phyloP scores from a whole-genome alignment of 2,113 vertebrate species.

The Jaculus jaculus region DNA sequence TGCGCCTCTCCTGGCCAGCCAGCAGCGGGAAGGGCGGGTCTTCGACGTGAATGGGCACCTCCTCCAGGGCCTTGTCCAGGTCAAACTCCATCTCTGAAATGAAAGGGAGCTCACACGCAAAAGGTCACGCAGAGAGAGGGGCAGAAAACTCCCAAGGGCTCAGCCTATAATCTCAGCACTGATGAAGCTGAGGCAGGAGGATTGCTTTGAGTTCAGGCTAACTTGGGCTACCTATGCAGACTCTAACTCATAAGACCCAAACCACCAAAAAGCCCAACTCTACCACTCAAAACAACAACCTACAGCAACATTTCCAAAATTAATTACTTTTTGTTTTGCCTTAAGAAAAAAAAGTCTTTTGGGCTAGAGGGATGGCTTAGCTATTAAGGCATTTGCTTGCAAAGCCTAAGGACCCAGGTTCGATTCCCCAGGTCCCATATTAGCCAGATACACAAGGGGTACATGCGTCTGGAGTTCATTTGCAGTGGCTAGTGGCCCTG shows the following conservation, averaged over 20 bases:
- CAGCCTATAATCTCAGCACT: neutral
- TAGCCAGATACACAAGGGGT: no score
- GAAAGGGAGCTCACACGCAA: constrained; percentile 68
- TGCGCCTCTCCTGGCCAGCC: constrained; percentile 87
- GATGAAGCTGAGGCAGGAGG: neutral
- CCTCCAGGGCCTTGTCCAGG: constrained; percentile 96
- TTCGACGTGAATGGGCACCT: constrained; percentile 93
- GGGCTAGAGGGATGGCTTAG: no score
- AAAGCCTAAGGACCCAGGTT: no score
- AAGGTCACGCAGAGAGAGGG: neutral
- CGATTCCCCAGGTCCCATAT: no score
- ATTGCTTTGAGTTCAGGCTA: neutral
- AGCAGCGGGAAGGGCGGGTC: constrained; percentile 85
- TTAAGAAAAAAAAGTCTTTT: no score
- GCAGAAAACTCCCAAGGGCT: neutral
- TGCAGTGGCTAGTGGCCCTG: no score
- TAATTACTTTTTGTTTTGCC: no score
- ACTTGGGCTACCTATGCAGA: neutral
- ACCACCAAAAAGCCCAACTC: neutral
- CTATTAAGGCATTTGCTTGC: no score
- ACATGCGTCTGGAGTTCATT: no score
- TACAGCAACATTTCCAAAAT: neutral
- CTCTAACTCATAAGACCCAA: neutral
- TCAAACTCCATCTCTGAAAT: constrained; percentile 98
- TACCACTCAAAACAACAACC: neutral